Evolutionary conservation across 2,113 vertebrate genomes (phyloP), one percentile per base, ranked within the genome.

Genomic region (Hippocampus barbouri): DNA sequence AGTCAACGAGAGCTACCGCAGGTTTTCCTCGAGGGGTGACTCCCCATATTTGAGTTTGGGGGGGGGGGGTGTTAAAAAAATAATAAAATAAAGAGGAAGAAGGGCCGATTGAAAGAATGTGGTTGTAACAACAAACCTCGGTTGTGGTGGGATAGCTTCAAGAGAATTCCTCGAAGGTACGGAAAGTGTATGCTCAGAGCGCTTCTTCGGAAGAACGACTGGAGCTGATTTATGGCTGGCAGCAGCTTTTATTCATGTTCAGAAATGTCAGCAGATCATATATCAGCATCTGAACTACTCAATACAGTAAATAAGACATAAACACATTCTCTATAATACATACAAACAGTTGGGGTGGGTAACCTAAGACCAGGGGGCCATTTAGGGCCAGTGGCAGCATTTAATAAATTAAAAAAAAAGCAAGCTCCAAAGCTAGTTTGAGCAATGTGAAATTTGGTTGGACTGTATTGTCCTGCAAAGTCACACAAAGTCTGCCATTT

Each of bases 71-170:
- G 27, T 45, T 12, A 59, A 57, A n/a, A 64, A 65, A 43, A 65
- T 25, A 25, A 41, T 43, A 45, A 65, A 45, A 8, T 5, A 41
- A 38, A 40, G 9, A n/a, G 21, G 8, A 1, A 38, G 20, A n/a
- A 20, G 61, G 34, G 61, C 9, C 20, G 11, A 66, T 2, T 68
- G 64, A 81, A 87, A 75, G 85, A 85, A 85, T 85, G 83, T 0
- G 65, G 63, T 69, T 79, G 67, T 34, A 81, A 78, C 75, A 82
- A 81, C 83, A 76, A 57, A 75, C 51, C 25, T 76, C 43, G 60
- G 54, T 66, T 59, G 23, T 59, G 23, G 69, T 54, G 1, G 25
- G 57, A 62, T n/a, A 54, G 14, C 71, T 66, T 66, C 64, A 57
- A 2, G 8, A 10, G 21, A 10, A 5, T 49, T 74, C 56, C 30